Conservation (phyloP, 2,888 invertebrate genomes). For the Metalampra italica region DNA sequence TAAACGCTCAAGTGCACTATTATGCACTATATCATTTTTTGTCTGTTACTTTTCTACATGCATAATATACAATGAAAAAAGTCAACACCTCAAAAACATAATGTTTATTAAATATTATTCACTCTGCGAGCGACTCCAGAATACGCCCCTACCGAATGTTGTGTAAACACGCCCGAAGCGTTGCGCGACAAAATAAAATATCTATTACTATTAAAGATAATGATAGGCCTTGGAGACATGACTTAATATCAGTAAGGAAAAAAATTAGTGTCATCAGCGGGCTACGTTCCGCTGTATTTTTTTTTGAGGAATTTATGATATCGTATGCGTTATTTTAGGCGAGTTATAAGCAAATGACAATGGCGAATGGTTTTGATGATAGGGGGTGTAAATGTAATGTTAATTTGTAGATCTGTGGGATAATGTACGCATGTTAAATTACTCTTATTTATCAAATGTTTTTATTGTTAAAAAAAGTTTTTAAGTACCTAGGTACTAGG, state of each 20-base stretch:
- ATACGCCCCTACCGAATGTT: slow-evolving; percentile 48
- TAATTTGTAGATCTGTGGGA: no score
- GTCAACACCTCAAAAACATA: no score
- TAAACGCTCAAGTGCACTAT: no score
- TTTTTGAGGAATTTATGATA: slow-evolving; percentile 35
- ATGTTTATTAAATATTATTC: no score
- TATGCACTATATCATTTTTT: no score
- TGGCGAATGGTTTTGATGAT: slow-evolving; percentile 42
- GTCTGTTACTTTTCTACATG: no score
- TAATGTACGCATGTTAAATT: no score
- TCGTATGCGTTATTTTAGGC: slow-evolving; percentile 26
- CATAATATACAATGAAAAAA: no score
- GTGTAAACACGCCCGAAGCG: slow-evolving; percentile 68
- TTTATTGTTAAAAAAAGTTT: no score
- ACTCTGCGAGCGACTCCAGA: slow-evolving; percentile 17
- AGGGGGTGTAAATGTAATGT: slow-evolving; percentile 14
- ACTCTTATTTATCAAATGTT: no score
- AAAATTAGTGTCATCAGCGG: slow-evolving; percentile 72
- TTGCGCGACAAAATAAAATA: slow-evolving; percentile 76
- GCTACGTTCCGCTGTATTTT: slow-evolving; percentile 35
- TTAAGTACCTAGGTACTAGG: no score
- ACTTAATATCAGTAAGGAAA: slow-evolving; percentile 77
- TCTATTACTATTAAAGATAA: slow-evolving; percentile 79
- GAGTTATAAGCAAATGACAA: slow-evolving; percentile 22
- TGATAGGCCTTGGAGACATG: slow-evolving; percentile 76